Conservation (phyloP, 2,113 vertebrate species). For the Elachura formosa region DNA sequence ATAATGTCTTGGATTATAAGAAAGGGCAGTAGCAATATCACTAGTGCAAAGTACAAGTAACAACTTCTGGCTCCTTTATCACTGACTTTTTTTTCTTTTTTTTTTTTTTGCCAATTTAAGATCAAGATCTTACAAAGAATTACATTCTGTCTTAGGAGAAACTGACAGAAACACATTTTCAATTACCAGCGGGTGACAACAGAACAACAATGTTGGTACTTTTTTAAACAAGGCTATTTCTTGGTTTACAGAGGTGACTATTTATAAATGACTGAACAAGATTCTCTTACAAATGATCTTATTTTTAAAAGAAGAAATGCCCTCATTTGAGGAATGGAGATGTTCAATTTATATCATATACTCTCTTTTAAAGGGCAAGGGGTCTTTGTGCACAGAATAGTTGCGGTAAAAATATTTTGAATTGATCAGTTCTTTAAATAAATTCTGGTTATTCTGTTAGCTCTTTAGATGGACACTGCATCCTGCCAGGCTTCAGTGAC, state of each 20-base stretch:
- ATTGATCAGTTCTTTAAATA: not conserved
- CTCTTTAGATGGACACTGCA: not conserved
- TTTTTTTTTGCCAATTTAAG: constrained; percentile 66
- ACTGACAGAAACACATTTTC: constrained; percentile 78
- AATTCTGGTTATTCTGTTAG: not conserved
- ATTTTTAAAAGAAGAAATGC: constrained; percentile 49
- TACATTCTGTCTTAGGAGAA: constrained; percentile 68
- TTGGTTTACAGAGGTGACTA: constrained; percentile 70
- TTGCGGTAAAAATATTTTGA: not conserved
- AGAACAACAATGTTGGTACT: constrained; percentile 66
- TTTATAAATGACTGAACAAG: constrained; percentile 69
- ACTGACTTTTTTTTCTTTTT: constrained; percentile 30
- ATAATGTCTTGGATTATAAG: constrained; percentile 75
- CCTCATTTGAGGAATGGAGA: not conserved
- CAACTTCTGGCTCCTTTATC: constrained; percentile 67
- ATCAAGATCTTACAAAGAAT: constrained; percentile 76
- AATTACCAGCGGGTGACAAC: constrained; percentile 73
- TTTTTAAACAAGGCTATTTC: constrained; percentile 73
- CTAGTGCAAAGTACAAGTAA: constrained; percentile 62
- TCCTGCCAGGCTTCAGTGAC: not conserved
- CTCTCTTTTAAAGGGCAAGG: not conserved
- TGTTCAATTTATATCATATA: constrained; percentile 8
- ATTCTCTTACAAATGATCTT: constrained; percentile 58
- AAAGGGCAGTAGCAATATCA: constrained; percentile 73
- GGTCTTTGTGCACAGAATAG: not conserved